Conservation (phyloP, 2,888 invertebrate species). For the Resseliella maxima region DNA sequence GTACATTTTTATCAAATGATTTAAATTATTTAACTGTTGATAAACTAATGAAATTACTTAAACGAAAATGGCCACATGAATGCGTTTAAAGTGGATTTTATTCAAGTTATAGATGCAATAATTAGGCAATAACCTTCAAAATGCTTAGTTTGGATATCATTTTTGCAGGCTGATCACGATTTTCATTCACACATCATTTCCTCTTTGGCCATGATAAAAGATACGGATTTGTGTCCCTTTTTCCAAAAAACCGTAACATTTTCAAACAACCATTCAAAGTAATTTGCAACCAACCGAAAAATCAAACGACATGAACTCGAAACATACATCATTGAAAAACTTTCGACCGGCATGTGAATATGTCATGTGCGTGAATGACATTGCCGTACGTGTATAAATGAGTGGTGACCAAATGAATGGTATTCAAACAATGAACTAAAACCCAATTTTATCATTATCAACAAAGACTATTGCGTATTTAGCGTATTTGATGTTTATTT, state of each 20-base stretch:
- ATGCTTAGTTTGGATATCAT: not conserved
- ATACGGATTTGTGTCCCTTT: not conserved
- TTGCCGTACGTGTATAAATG: not conserved
- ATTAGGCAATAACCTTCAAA: constrained; percentile 9
- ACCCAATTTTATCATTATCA: constrained; percentile 53
- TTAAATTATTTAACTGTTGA: constrained; percentile 38
- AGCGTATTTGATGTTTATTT: constrained; percentile 30
- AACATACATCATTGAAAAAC: not conserved
- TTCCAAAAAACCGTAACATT: not conserved
- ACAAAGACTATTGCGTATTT: constrained; percentile 19
- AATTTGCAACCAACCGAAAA: constrained; percentile 24
- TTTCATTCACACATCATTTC: constrained; percentile 45
- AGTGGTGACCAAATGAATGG: not conserved
- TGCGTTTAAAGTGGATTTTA: not conserved
- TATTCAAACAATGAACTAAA: constrained; percentile 40
- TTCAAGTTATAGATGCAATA: constrained; percentile 7
- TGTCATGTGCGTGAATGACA: not conserved
- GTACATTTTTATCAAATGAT: constrained; percentile 23
- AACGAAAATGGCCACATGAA: not conserved
- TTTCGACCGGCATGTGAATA: not conserved
- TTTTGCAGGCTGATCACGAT: not conserved
- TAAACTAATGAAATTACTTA: constrained; percentile 53
- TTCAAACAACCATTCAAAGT: constrained; percentile 1
- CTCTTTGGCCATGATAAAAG: not conserved
- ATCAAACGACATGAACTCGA: not conserved